Conservation (phyloP, 2,888 invertebrate species). For the Eurytoma californica region DNA sequence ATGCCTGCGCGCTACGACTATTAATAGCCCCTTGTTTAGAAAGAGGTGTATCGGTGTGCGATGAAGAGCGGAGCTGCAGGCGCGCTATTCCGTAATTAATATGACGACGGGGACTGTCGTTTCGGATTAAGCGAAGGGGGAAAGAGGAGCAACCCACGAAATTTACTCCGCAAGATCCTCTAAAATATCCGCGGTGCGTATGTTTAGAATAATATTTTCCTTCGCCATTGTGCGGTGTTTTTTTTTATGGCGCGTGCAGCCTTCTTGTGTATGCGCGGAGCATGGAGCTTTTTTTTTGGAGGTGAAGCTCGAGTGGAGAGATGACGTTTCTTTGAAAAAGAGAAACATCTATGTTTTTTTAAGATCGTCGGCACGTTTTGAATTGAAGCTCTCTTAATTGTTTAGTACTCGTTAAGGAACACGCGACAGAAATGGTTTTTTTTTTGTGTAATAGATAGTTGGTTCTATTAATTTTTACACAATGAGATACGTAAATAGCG, state of each 20-base stretch:
- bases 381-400: neutral
- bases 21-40: conserved; percentile 49
- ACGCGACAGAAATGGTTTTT: neutral
- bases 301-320: neutral
- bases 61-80: conserved; percentile 16
- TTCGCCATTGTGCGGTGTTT: conserved; percentile 38
- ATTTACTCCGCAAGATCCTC: conserved; percentile 18
- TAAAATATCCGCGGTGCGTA: conserved; percentile 38
- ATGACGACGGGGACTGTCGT: conserved; percentile 38
- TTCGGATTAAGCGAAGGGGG: conserved; percentile 17
- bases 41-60: conserved; percentile 31
- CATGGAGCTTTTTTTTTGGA: neutral
- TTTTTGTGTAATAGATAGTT: neutral
- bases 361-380: neutral
- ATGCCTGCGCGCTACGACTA: conserved; percentile 6
- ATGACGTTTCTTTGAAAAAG: neutral
- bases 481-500: conserved; percentile 9
- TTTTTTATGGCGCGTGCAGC: conserved; percentile 1
- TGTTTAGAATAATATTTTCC: conserved; percentile 49
- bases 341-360: conserved; percentile 4
- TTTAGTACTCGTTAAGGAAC: neutral
- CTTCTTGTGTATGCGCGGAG: neutral
- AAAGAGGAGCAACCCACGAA: conserved; percentile 16
- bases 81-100: conserved; percentile 48
- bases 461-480: conserved; percentile 16